Evolutionary conservation across 1,140 invertebrate species (phyloP), one percentile per base, ranked within the genome.

Genomic region (Cydia strobilella): DNA sequence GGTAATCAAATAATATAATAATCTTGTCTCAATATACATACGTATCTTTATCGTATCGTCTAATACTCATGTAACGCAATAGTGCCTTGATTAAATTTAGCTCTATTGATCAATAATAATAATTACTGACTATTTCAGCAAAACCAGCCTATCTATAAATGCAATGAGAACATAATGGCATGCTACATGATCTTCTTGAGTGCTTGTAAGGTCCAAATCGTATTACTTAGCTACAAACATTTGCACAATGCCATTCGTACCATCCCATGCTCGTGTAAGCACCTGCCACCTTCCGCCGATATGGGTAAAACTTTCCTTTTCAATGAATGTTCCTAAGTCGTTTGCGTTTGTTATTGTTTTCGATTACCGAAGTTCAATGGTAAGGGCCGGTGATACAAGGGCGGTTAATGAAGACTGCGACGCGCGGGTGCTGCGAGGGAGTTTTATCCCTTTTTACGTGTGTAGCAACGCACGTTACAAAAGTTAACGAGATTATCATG

Each of bases 341-440:
- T 90, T 90, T 86, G 80, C 77, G 84, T 85, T 82, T 89, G 86
- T 89, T 91, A 91, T 88, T 90, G 90, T 90, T 89, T 90, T 86
- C 88, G 79, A 91, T 91, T 84, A 82, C 75, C 77, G 73, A 91
- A 90, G 84, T 91, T 90, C 84, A 85, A 82, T 80, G 80, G 78
- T 72, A 77, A 73, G 75, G 79, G 25, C 12, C 73, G 35, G 65
- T 31, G 20, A 76, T 72, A 75, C 73, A 75, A 73, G 77, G 78
- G 75, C 74, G 51, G 39, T 73, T 73, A 76, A 72, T 15, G 7
- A 9, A 18, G 31, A 42, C 65, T 35, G 31, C 25, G 7, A n/a
- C 9, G 54, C 54, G 9, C 15, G 48, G 15, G 48, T 51, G 48
- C n/a, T 18, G 4, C 6, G 12, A 51, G 48, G 15, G n/a, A n/a